phyloP scores from a whole-genome alignment of 1,140 invertebrate genomes.

The Drosophila malerkotliana region DNA sequence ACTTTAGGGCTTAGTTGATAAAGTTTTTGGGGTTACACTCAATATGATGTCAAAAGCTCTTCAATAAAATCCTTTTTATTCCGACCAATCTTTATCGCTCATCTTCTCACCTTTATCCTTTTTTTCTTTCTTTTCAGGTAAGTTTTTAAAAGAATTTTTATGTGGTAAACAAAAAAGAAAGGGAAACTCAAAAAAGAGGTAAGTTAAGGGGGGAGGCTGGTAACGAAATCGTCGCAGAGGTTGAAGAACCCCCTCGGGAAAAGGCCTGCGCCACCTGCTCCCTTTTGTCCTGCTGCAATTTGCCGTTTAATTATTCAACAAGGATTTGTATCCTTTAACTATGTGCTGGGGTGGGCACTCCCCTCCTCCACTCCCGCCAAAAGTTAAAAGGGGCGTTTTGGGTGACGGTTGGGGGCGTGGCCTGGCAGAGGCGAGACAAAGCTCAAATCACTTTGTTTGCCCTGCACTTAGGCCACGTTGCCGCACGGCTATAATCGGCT shows the following conservation, averaged over 20 bases:
- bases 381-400: conserved; percentile 21
- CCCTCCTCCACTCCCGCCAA: conserved; percentile 11
- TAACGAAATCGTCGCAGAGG: conserved; percentile 1
- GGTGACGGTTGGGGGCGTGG: background rate
- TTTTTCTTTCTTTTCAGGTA: conserved; percentile 42
- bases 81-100: conserved; percentile 21
- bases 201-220: conserved; percentile 21
- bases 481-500: conserved; percentile 69
- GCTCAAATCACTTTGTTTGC: conserved; percentile 66
- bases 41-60: conserved; percentile 19
- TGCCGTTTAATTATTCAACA: conserved; percentile 68
- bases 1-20: conserved; percentile 18
- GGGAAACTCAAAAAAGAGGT: conserved; percentile 33
- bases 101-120: conserved; percentile 28
- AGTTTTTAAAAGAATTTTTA: conserved; percentile 49
- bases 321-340: conserved; percentile 56
- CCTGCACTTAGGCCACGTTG: conserved; percentile 62
- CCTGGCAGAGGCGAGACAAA: conserved; percentile 28
- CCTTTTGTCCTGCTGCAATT: conserved; percentile 65
- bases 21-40: conserved; percentile 12
- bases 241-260: conserved; percentile 37
- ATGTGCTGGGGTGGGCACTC: conserved; percentile 15
- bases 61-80: conserved; percentile 15
- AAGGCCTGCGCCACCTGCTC: conserved; percentile 27
- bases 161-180: conserved; percentile 27